Base-by-base conservation (phyloP, 1,140 invertebrate genomes). In the Paralvinella palmiformis region DNA sequence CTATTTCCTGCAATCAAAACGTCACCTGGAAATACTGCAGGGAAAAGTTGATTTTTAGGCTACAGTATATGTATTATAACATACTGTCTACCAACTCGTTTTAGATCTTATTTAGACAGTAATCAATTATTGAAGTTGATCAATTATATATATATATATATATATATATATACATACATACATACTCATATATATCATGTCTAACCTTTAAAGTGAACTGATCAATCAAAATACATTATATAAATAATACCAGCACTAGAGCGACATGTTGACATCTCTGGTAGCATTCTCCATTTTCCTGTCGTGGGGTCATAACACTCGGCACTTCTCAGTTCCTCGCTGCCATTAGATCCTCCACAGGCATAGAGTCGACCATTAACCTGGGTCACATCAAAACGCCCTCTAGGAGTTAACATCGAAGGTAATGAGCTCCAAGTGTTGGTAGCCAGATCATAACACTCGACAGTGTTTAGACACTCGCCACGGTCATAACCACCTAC, bases 401-500 rank as follows among this genome's bases (percentile, higher is more conserved):
- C 91, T 58, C 91, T 78, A 35, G 86, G 85, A 71, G 85, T 83
- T 33, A 80, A 83, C 90, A 93, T 91, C 22, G 84, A 78, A 0
- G 86, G 82, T 67, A 90, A 73, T 2, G 78, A 71, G 31, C 81
- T 77, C 90, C 91, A 92, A 32, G 74, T 81, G 74, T 91, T 92
- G 4, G 76, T 81, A 37, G 81, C 79, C 2, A 87, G 84, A 72
- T 88, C 83, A 78, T 90, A 93, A 22, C 84, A 82, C 80, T 92
- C 91, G 1, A 88, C 88, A 17, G 84, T 84, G 59, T 85, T 86
- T 48, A 94, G 80, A 74, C 90, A 92, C 75, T 93, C 89, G 20
- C 87, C 88, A 48, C 91, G 83, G 76, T 93, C 90, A 77, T 94
- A 93, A 7, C 91, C 91, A 76, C 90, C 89, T 87, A 75, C 13